phyloP scores from a whole-genome alignment of 23 tunicate genomes.

The Styela clava region DNA sequence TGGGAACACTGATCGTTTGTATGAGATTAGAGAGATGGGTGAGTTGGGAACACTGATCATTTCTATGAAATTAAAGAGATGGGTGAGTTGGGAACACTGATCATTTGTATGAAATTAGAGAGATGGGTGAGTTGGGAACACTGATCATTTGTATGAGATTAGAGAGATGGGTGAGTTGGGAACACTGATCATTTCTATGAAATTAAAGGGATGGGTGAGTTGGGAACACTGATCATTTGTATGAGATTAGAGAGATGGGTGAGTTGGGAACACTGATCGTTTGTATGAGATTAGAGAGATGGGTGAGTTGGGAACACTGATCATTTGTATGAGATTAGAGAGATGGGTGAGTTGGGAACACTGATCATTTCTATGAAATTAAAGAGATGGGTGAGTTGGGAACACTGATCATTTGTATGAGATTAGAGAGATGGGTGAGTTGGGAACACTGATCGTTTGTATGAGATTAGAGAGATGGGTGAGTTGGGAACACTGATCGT shows the following conservation, averaged over 20 bases:
- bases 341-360: constrained; percentile 50
- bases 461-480: constrained; percentile 65
- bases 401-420: constrained; percentile 8
- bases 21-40: not conserved
- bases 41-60: not conserved
- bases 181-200: not conserved
- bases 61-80: constrained; percentile 33
- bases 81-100: constrained; percentile 36
- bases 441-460: constrained; percentile 21
- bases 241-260: constrained; percentile 72
- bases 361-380: constrained; percentile 4
- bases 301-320: constrained; percentile 36
- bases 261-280: constrained; percentile 22
- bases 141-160: constrained; percentile 16
- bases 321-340: constrained; percentile 31
- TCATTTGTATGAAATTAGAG: constrained; percentile 29
- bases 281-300: constrained; percentile 46
- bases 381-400: constrained; percentile 62
- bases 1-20: not conserved
- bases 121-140: constrained; percentile 50
- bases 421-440: constrained; percentile 67
- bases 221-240: not conserved
- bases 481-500: constrained; percentile 22
- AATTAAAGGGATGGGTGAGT: constrained; percentile 67
- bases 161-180: constrained; percentile 62